phyloP scores from a whole-genome alignment of 1,140 invertebrate genomes.

The Rhizoglyphus robini region DNA sequence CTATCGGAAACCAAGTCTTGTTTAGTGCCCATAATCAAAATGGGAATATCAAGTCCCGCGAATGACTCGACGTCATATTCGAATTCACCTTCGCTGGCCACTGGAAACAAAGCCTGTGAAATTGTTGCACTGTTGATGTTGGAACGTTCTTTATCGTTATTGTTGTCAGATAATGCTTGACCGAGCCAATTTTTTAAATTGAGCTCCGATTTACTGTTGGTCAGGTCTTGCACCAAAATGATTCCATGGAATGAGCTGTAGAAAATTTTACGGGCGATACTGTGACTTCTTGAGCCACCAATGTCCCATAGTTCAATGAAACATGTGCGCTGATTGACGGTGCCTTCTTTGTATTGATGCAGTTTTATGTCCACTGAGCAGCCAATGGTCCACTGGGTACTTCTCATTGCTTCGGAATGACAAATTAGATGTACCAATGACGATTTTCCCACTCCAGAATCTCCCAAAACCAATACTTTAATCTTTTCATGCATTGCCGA shows the following conservation, averaged over 20 bases:
- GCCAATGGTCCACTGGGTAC: slow-evolving; percentile 84
- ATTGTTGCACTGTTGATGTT: not conserved
- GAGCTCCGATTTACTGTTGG: slow-evolving; percentile 84
- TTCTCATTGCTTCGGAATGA: slow-evolving; percentile 63
- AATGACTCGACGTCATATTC: slow-evolving; percentile 84
- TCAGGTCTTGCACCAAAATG: slow-evolving; percentile 87
- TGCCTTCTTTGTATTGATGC: slow-evolving; percentile 88
- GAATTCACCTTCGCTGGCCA: slow-evolving; percentile 13
- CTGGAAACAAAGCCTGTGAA: slow-evolving; percentile 15
- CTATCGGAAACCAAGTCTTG: slow-evolving; percentile 53
- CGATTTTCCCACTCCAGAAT: slow-evolving; percentile 91
- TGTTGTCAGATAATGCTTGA: slow-evolving; percentile 64
- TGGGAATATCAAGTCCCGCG: slow-evolving; percentile 60
- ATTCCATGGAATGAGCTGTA: slow-evolving; percentile 85
- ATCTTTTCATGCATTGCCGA: slow-evolving; percentile 50
- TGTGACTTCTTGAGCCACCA: slow-evolving; percentile 79
- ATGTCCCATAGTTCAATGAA: slow-evolving; percentile 94
- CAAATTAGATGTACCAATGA: slow-evolving; percentile 81
- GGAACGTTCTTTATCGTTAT: slow-evolving; percentile 32
- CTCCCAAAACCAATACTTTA: slow-evolving; percentile 75
- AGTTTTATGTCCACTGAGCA: slow-evolving; percentile 89
- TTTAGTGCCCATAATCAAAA: slow-evolving; percentile 85
- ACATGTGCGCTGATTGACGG: slow-evolving; percentile 67
- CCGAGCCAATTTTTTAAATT: slow-evolving; percentile 83
- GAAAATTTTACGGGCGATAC: slow-evolving; percentile 78